Percentiles rank a stretch among this genome's conserved stretches.
Conservation (phyloP, 1,140 invertebrate genomes). For the Ceratosolen fusciceps region DNA sequence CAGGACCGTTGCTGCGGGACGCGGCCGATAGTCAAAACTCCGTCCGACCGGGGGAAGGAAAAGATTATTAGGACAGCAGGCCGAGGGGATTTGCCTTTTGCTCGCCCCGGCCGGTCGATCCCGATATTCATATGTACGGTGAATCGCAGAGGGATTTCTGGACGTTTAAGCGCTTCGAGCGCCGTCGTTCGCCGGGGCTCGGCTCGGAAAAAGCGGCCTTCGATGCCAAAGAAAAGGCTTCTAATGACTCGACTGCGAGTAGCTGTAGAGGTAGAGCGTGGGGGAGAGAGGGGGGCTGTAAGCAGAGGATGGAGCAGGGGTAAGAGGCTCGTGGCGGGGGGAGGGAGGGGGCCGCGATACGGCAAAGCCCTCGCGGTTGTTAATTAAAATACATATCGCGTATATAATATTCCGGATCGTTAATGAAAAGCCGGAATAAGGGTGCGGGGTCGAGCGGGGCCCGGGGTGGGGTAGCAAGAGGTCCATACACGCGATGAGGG, state of each 20-base stretch:
- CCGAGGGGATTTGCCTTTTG: background rate
- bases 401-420: conserved; percentile 40
- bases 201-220: background rate
- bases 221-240: background rate
- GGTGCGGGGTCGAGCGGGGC: background rate
- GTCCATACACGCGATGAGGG: conserved; percentile 31
- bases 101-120: too few relatives aligned
- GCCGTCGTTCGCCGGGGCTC: background rate
- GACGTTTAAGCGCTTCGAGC: too few relatives aligned
- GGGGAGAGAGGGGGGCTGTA: background rate
- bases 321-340: background rate
- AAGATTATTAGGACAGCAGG: background rate
- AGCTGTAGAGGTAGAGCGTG: background rate
- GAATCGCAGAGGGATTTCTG: background rate
- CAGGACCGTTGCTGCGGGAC: too few relatives aligned
- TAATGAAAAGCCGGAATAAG: conserved; percentile 31
- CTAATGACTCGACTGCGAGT: background rate
- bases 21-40: background rate
- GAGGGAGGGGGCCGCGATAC: background rate
- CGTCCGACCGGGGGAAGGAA: background rate
- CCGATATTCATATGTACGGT: too few relatives aligned
- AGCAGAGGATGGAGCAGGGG: too few relatives aligned
- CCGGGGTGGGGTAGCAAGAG: background rate
- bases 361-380: conserved; percentile 18
- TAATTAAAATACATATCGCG: conserved; percentile 40